Evolutionary conservation across 2,797 vertebrate species (phyloP).

Genomic region (Coranthus polyacanthus): DNA sequence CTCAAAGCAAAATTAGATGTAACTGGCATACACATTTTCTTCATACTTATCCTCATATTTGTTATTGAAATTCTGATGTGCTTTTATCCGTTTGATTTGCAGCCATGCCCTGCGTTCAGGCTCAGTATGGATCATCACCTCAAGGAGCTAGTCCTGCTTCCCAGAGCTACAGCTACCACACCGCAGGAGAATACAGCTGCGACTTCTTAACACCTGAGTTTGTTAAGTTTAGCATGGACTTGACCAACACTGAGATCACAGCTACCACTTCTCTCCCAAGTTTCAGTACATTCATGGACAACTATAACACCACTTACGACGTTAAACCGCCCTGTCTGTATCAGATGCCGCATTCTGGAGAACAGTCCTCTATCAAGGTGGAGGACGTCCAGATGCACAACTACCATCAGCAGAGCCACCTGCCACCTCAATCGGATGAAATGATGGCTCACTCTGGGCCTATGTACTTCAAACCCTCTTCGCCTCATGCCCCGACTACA

Average conservation of each 20-base stretch:
- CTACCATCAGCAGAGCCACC: slow-evolving; percentile 95
- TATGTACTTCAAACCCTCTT: slow-evolving; percentile 97
- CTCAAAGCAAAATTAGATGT: background rate
- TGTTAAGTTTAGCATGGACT: slow-evolving; percentile 99
- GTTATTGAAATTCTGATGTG: slow-evolving; percentile 37
- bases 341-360: slow-evolving; percentile 96
- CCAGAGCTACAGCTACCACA: slow-evolving; percentile 98
- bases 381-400: slow-evolving; percentile 98
- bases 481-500: slow-evolving; percentile 90
- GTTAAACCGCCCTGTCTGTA: slow-evolving; percentile 99
- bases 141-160: slow-evolving; percentile 99
- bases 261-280: slow-evolving; percentile 96
- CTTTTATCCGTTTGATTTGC: slow-evolving; percentile 79
- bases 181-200: slow-evolving; percentile 98
- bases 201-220: slow-evolving; percentile 99
- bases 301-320: slow-evolving; percentile 96
- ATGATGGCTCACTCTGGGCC: slow-evolving; percentile 96
- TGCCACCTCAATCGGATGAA: slow-evolving; percentile 93
- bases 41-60: no score
- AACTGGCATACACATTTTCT: background rate
- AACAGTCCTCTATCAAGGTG: slow-evolving; percentile 98
- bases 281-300: slow-evolving; percentile 94
- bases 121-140: slow-evolving; percentile 99
- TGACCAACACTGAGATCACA: slow-evolving; percentile 99
- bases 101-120: slow-evolving; percentile 99